These are phyloP conservation scores for Sinocyclocheilus anophthalmus DNA, from an alignment of 2,113 vertebrate genomes.

Conservation along the genomic window DNA sequence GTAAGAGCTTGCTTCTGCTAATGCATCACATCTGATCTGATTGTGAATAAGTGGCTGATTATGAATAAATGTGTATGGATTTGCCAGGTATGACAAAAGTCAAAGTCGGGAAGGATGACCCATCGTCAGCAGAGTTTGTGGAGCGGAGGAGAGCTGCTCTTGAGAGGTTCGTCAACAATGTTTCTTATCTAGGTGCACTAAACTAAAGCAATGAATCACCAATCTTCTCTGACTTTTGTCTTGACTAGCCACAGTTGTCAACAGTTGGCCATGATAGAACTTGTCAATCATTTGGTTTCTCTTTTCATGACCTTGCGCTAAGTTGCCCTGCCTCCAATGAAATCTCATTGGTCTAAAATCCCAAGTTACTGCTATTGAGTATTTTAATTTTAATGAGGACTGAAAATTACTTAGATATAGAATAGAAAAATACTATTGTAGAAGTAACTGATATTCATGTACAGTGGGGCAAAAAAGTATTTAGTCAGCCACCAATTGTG, in stretches of 20 bases:
- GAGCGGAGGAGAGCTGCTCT: constrained; percentile 92
- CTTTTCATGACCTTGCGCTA: not conserved
- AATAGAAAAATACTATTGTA: not conserved
- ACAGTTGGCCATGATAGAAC: not conserved
- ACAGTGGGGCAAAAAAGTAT: too few relatives aligned
- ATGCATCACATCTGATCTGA: too few relatives aligned
- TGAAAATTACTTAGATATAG: not conserved
- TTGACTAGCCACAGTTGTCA: not conserved
- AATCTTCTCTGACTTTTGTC: too few relatives aligned
- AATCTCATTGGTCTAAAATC: not conserved
- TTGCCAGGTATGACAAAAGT: constrained; percentile 97
- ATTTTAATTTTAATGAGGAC: not conserved
- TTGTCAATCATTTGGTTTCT: not conserved
- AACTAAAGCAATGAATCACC: too few relatives aligned
- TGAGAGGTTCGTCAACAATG: constrained; percentile 80
- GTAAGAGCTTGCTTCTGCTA: constrained; percentile 66
- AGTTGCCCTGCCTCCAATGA: not conserved
- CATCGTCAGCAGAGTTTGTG: constrained; percentile 93
- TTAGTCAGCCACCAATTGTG: too few relatives aligned
- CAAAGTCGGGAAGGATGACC: constrained; percentile 98
- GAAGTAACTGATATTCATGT: not conserved
- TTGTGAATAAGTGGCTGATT: not conserved
- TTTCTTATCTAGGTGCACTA: not conserved
- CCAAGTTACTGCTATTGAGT: not conserved
- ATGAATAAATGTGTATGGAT: not conserved